Conservation (phyloP, 92 coral and sea anemone species). For the Phenganax marumi region DNA sequence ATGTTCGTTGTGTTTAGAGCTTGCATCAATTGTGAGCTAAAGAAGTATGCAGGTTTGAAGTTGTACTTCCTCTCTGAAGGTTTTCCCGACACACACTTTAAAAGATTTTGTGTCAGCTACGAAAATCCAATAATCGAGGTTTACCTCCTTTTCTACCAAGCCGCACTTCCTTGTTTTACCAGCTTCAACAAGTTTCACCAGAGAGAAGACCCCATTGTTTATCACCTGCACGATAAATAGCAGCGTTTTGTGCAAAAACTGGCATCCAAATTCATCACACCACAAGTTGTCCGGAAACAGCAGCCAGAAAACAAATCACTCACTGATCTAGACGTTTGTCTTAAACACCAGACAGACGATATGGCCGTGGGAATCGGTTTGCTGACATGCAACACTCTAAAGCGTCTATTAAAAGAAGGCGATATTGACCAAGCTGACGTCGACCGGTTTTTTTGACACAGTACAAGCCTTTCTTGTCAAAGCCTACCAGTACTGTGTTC, state of each 20-base stretch:
- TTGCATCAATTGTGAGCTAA: conserved; percentile 57
- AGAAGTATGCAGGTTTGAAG: conserved; percentile 58
- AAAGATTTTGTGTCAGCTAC: conserved; percentile 10
- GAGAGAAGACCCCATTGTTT: conserved; percentile 61
- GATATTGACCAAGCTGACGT: conserved; percentile 49
- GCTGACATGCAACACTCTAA: conserved; percentile 38
- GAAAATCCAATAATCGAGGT: conserved; percentile 29
- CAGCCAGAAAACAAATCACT: conserved; percentile 44
- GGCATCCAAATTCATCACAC: conserved; percentile 42
- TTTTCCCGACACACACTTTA: conserved; percentile 21
- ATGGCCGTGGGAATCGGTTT: conserved; percentile 41
- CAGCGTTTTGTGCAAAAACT: conserved; percentile 44
- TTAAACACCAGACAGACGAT: conserved; percentile 59
- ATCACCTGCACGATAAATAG: conserved; percentile 45
- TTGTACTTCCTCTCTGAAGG: conserved; percentile 55
- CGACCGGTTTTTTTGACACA: conserved; percentile 50
- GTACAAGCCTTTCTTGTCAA: conserved; percentile 47
- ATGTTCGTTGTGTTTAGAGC: conserved; percentile 51
- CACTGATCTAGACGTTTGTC: conserved; percentile 45
- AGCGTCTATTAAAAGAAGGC: conserved; percentile 41
- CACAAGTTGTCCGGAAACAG: conserved; percentile 45
- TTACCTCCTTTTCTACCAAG: conserved; percentile 33
- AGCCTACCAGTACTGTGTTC: conserved; percentile 56
- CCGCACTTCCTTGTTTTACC: too few species aligned
- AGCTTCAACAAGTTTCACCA: conserved; percentile 50